A percentile compares a stretch with the other conserved stretches of the same genome.
Evolutionary conservation across 2,888 invertebrate genomes (phyloP).

Genomic region (Ophonus ardosiacus): DNA sequence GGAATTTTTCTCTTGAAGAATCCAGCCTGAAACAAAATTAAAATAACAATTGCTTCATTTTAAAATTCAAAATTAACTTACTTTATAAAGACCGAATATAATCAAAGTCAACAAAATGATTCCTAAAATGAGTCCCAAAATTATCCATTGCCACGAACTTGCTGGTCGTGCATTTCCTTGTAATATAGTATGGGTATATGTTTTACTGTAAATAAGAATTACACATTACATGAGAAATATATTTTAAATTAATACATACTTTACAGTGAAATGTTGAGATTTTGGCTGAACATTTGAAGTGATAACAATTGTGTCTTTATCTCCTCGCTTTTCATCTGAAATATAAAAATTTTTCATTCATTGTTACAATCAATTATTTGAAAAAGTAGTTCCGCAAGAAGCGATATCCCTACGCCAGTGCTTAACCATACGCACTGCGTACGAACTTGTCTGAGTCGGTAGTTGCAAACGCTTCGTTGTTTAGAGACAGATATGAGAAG

Average conservation of each 20-base stretch:
- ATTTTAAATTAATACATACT: constrained; percentile 41
- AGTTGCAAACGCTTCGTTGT: no score
- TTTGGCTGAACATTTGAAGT: constrained; percentile 58
- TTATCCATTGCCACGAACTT: constrained; percentile 52
- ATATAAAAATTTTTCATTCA: not conserved
- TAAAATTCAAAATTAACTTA: constrained; percentile 67
- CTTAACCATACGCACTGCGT: no score
- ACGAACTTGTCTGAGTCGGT: no score
- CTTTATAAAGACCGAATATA: constrained; percentile 73
- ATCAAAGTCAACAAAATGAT: constrained; percentile 72
- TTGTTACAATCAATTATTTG: not conserved
- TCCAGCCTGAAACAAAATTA: constrained; percentile 66
- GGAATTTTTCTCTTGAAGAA: constrained; percentile 66
- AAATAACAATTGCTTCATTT: constrained; percentile 13
- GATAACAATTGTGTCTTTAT: constrained; percentile 71
- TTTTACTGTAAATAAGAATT: constrained; percentile 49
- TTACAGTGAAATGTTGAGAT: constrained; percentile 49
- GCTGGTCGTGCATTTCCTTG: constrained; percentile 30
- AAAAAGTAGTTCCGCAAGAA: no score
- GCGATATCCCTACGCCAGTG: no score
- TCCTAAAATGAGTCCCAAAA: constrained; percentile 70
- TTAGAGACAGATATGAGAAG: no score
- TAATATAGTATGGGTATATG: constrained; percentile 51
- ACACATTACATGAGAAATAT: constrained; percentile 5
- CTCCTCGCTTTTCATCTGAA: constrained; percentile 72